Evolutionary conservation across 2,888 invertebrate species (phyloP).

Genomic region (Sepioteuthis lessoniana): DNA sequence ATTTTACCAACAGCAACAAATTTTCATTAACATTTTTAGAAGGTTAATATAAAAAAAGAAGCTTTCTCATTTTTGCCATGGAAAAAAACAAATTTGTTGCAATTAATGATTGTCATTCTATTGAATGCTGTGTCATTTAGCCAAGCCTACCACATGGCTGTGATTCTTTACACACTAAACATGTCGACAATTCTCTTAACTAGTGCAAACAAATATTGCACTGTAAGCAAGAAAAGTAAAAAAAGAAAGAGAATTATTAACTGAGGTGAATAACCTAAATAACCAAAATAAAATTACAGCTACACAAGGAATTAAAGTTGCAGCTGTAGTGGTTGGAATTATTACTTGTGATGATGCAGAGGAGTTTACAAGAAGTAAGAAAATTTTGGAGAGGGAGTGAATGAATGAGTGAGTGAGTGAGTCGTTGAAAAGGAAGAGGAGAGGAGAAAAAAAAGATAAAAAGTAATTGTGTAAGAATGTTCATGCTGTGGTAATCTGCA

Average conservation of each 20-base stretch:
- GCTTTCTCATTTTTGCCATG: not conserved
- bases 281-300: not conserved
- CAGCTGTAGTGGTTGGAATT: not conserved
- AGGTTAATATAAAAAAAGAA: not conserved
- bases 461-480: conserved; percentile 36
- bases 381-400: not conserved
- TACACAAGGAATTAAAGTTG: not conserved
- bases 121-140: not conserved
- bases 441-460: not conserved
- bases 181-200: not conserved
- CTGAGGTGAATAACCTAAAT: not conserved
- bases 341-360: not conserved
- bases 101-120: not conserved
- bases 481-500: not conserved
- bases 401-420: not conserved
- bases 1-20: no score
- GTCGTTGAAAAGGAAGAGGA: not conserved
- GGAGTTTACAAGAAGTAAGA: no score
- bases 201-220: not conserved
- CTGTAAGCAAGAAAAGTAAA: not conserved
- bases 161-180: not conserved
- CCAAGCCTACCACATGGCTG: not conserved
- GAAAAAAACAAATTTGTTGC: not conserved
- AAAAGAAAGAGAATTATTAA: not conserved
- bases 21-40: not conserved